phyloP scores from a whole-genome alignment of 2,797 vertebrate species.

The Percopsis omiscomaycus region DNA sequence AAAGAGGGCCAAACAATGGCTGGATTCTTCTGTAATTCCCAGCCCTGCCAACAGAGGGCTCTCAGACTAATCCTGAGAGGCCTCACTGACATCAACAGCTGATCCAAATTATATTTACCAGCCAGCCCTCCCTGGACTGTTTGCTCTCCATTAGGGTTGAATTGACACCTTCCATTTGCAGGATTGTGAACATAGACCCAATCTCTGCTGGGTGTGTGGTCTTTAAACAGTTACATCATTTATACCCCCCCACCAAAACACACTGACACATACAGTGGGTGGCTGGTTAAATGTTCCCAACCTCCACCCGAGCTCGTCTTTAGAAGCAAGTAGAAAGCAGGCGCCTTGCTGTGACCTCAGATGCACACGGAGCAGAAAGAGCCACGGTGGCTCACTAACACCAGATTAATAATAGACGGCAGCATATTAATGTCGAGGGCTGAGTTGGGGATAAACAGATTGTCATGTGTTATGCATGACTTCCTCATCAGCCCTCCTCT shows the following conservation, averaged over 20 bases:
- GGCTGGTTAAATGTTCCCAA: conserved; percentile 11
- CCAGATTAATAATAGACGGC: conserved; percentile 50
- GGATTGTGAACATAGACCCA: conserved; percentile 20
- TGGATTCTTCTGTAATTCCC: conserved; percentile 14
- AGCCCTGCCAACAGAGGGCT: conserved; percentile 33
- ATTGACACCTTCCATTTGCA: conserved; percentile 39
- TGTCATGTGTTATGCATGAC: conserved; percentile 25
- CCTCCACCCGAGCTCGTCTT: conserved; percentile 9
- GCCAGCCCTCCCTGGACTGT: conserved; percentile 29
- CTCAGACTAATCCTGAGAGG: conserved; percentile 24
- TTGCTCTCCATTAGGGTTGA: conserved; percentile 44
- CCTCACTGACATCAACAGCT: conserved; percentile 35
- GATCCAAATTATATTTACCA: conserved; percentile 49
- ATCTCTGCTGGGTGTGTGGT: not conserved
- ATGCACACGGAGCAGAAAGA: conserved; percentile 28
- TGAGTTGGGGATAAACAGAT: conserved; percentile 22
- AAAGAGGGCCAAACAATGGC: not conserved
- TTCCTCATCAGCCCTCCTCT: not conserved
- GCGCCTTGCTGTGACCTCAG: conserved; percentile 29
- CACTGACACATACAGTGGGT: not conserved
- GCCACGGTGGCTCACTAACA: conserved; percentile 27
- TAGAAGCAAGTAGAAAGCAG: conserved; percentile 8
- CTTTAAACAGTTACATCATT: conserved; percentile 15
- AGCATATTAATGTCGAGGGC: conserved; percentile 27
- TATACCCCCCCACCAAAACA: not conserved